Conservation (phyloP, 2,888 invertebrate genomes). For the Macroteleia sp. region DNA sequence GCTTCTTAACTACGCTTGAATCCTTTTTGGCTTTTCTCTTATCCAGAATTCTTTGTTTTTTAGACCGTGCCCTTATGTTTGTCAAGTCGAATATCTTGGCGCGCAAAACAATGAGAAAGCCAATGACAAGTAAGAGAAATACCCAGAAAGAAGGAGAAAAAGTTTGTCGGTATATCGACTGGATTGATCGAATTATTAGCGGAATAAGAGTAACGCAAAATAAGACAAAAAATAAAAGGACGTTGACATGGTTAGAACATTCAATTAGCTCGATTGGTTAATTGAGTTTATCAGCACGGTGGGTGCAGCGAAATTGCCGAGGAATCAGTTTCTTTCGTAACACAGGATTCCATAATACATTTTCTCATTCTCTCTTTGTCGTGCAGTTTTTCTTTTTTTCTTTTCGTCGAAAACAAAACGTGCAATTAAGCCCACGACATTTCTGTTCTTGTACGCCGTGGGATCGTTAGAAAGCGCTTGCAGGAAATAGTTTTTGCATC, state of each 20-base stretch:
- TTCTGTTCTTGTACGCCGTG: constrained; percentile 34
- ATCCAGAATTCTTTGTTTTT: not conserved
- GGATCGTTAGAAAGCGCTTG: not conserved
- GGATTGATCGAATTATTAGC: too few species aligned
- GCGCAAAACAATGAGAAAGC: too few species aligned
- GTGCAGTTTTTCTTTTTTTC: not conserved
- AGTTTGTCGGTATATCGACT: too few species aligned
- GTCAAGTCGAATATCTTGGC: too few species aligned
- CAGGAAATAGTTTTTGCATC: constrained; percentile 20
- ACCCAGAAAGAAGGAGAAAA: too few species aligned
- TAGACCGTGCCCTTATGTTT: too few species aligned
- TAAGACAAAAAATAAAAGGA: too few species aligned
- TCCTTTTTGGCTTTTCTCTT: constrained; percentile 13
- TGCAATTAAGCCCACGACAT: constrained; percentile 52
- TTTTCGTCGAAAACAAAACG: constrained; percentile 59
- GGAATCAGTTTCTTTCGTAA: constrained; percentile 64
- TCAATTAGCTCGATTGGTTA: constrained; percentile 80
- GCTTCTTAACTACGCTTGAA: constrained; percentile 22
- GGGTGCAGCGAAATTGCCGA: constrained; percentile 67
- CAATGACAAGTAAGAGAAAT: too few species aligned
- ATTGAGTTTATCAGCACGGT: constrained; percentile 76
- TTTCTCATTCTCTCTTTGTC: constrained; percentile 19
- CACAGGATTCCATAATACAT: constrained; percentile 33
- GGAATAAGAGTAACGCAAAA: too few species aligned
- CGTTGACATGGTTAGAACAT: constrained; percentile 67